phyloP scores from a whole-genome alignment of 2,113 vertebrate species.

The Sylvilagus bachmani region DNA sequence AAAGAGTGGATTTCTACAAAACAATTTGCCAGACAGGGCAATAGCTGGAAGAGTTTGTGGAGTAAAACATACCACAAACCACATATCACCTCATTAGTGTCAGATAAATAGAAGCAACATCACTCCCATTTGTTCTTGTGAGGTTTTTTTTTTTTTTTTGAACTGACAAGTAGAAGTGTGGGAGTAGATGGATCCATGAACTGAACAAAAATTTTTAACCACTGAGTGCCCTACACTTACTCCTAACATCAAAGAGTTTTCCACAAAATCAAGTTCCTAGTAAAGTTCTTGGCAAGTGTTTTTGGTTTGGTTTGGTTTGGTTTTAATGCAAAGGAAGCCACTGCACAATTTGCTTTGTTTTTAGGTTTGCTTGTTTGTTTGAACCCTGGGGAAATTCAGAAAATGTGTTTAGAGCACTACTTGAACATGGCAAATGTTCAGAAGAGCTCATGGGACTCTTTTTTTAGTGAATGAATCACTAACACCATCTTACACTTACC shows the following conservation, averaged over 20 bases:
- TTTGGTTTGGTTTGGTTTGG: neutral
- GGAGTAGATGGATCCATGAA: constrained; percentile 15
- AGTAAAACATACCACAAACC: constrained; percentile 64
- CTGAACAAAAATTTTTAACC: constrained; percentile 43
- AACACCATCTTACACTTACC: constrained; percentile 41
- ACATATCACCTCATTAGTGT: constrained; percentile 54
- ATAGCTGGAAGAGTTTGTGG: constrained; percentile 38
- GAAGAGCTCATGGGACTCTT: constrained; percentile 50
- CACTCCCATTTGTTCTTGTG: constrained; percentile 44
- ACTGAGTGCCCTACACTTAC: neutral
- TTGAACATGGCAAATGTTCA: constrained; percentile 37
- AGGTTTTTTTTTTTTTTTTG: constrained; percentile 42
- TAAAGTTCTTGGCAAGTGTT: neutral
- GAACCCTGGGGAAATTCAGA: constrained; percentile 36
- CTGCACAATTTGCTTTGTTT: neutral
- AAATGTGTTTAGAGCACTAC: neutral
- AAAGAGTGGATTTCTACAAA: constrained; percentile 48
- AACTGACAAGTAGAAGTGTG: neutral
- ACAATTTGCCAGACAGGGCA: constrained; percentile 47
- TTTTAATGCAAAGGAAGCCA: constrained; percentile 28
- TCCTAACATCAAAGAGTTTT: constrained; percentile 45
- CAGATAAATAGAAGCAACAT: constrained; percentile 59
- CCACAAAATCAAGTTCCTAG: constrained; percentile 42
- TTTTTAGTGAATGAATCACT: constrained; percentile 39
- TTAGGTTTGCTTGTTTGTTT: constrained; percentile 17